A percentile compares a stretch with the other conserved stretches of the same genome.
Evolutionary conservation across 2,888 invertebrate genomes (phyloP).

Genomic region (Parnassius apollo): DNA sequence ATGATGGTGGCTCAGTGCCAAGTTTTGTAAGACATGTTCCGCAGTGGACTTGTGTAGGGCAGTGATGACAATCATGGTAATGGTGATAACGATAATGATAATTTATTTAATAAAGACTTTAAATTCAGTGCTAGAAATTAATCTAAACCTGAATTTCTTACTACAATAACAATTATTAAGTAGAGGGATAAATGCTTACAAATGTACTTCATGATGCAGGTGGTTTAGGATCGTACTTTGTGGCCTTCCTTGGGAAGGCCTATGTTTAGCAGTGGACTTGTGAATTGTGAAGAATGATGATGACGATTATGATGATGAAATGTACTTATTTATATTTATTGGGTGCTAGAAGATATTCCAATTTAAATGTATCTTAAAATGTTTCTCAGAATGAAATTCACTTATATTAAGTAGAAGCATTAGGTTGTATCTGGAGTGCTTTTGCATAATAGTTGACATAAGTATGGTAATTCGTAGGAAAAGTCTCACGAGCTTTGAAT

Average conservation of each 20-base stretch:
- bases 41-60: no score
- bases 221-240: no score
- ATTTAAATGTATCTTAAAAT: not conserved
- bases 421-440: slow-evolving; percentile 12
- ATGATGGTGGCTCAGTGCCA: no score
- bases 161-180: no score
- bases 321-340: not conserved
- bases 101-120: not conserved
- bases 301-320: no score
- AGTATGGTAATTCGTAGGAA: no score
- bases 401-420: not conserved
- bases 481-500: slow-evolving; percentile 6
- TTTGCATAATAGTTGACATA: slow-evolving; percentile 22
- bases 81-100: not conserved
- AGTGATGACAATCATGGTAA: not conserved
- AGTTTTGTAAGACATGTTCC: no score
- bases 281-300: no score
- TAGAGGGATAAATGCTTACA: no score
- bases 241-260: no score
- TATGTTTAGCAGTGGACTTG: no score
- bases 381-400: slow-evolving; percentile 9
- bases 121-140: not conserved
- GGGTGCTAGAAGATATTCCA: not conserved
- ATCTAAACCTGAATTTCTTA: not conserved
- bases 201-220: no score